Conservation (phyloP, 2,888 invertebrate species). For the Lithophane ornitopus region DNA sequence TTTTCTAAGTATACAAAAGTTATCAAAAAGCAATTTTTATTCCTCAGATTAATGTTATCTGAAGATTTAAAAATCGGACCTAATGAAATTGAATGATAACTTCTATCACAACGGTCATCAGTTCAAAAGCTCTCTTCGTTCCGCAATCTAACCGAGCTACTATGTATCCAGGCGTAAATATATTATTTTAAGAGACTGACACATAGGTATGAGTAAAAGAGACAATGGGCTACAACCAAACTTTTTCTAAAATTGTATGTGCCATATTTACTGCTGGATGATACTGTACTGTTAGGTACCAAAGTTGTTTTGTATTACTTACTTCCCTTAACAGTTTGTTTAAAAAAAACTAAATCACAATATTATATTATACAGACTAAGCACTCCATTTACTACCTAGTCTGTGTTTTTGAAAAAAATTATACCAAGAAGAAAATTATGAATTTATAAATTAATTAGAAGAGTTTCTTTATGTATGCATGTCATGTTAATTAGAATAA, state of each 20-base stretch:
- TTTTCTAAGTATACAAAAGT: too few relatives aligned
- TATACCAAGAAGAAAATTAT: background rate
- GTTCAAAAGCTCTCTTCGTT: too few relatives aligned
- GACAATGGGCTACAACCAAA: background rate
- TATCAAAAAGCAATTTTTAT: too few relatives aligned
- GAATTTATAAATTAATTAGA: background rate
- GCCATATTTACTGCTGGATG: background rate
- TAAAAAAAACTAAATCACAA: background rate
- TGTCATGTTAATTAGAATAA: background rate
- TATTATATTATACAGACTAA: background rate
- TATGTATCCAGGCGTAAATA: background rate
- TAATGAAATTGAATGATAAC: too few relatives aligned
- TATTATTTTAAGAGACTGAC: background rate
- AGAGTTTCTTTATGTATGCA: background rate
- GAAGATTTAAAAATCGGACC: too few relatives aligned
- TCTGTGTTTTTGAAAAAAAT: background rate
- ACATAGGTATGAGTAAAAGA: background rate
- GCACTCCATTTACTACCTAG: slow-evolving; percentile 6
- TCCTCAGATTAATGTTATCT: too few relatives aligned
- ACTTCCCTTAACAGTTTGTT: background rate
- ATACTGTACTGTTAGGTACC: background rate
- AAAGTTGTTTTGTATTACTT: background rate
- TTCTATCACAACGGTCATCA: too few relatives aligned
- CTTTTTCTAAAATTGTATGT: background rate
- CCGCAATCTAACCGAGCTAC: too few relatives aligned